Evolutionary conservation across 2,888 invertebrate species (phyloP), one percentile per base, ranked within the genome.

Genomic region (Heteromyza rotundicornis): DNA sequence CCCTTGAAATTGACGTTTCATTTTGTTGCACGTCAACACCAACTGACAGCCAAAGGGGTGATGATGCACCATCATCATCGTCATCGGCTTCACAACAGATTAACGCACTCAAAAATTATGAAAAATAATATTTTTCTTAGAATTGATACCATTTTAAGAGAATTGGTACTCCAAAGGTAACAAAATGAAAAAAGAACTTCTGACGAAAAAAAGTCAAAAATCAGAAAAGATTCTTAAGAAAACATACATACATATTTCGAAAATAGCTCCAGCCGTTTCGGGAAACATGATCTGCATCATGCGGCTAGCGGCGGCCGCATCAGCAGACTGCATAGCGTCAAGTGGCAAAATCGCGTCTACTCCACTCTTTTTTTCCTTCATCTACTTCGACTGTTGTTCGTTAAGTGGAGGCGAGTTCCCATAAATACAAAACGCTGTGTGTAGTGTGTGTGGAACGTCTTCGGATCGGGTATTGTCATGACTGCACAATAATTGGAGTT

Each of bases 141-240:
- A 79, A 79, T 72, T 79, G 77, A 80, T 80, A 79, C 79, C 78
- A 80, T 79, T 80, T 79, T 78, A 79, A 76, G 70, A 74, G 80
- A 80, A 79, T 80, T 78, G 80, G 78, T 78, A 80, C 78, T 80
- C 72, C n/a, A 65, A 73, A 51, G 56, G 50, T 50, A 47, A 47
- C 47, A 17, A 47, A 47, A 47, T 19, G 2, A 40, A n/a, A 40
- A 10, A 40, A 40, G 14, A 27, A 27, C 7, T 27, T 27, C 27
- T 27, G 27, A 27, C 27, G 10, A 27, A 27, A 27, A 27, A 27
- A 27, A 27, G 10, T 10, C 27, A 27, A 40, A 40, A 40, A n/a
- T 3, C 10, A 40, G 40, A 55, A 55, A 55, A 36, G n/a, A 36
- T 55, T 55, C 55, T 35, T 7, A 27, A 17, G 53, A 53, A 53